phyloP scores from a whole-genome alignment of 2,113 vertebrate genomes.

The Lichenostomus cassidix region DNA sequence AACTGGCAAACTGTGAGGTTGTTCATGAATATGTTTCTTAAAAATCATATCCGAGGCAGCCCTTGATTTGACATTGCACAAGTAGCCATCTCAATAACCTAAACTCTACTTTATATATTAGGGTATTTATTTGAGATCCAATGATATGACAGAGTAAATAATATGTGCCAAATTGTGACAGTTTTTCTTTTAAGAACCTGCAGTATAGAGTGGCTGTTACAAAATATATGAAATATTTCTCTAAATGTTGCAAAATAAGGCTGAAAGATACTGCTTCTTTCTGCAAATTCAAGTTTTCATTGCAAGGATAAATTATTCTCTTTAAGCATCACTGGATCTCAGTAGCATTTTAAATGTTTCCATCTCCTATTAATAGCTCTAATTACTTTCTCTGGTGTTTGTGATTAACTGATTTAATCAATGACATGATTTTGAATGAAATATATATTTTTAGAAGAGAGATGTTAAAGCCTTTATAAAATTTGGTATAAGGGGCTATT shows the following conservation, averaged over 20 bases:
- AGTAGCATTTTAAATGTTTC: background rate
- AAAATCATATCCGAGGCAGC: background rate
- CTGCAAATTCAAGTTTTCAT: background rate
- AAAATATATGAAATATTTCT: background rate
- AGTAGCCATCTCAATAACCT: background rate
- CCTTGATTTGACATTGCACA: background rate
- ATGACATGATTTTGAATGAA: background rate
- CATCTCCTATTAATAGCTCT: background rate
- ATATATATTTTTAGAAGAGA: background rate
- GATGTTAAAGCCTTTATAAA: background rate
- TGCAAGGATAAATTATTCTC: background rate
- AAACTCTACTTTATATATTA: background rate
- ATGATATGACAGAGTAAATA: background rate
- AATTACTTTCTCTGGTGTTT: background rate
- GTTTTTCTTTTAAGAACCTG: background rate
- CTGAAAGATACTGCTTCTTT: background rate
- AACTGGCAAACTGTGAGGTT: background rate
- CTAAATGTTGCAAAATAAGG: background rate
- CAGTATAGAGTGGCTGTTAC: background rate
- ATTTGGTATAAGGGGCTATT: background rate
- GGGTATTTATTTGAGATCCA: background rate
- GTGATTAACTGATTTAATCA: background rate
- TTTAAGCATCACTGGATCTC: background rate
- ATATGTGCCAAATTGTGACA: background rate
- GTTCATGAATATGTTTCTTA: background rate